Base-by-base conservation (phyloP, 1,140 invertebrate genomes). In the Lithobius niger region DNA sequence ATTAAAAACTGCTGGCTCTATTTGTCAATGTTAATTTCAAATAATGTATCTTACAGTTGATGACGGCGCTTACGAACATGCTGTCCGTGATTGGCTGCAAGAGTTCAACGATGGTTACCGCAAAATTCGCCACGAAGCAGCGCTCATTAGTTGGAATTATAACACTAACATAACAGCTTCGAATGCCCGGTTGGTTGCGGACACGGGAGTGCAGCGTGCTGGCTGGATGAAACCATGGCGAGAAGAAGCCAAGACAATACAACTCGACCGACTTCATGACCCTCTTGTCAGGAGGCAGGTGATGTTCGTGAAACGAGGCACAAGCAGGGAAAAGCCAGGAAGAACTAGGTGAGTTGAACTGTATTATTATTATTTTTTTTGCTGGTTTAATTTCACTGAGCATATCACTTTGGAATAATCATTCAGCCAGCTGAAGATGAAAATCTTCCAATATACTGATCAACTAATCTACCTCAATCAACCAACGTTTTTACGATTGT, bases 131-230 rank as follows among this genome's bases (percentile, higher is more conserved):
- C 52, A 54, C 27, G 19, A 31, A 16, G 31, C 26, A 2, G 31
- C 52, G 18, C 21, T 43, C 22, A 3, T 44, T 2, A 31, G 26
- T 43, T 54, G 52, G 52, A 42, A 54, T 6, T 54, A 54, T 25
- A 54, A 54, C 36, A 54, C 52, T 16, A 54, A 54, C 52, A 80
- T 86, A 43, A 86, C 84, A 0, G 82, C 83, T 53, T 63, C 64
- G 25, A 86, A 84, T 68, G 76, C 78, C 25, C 73, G 79, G 15
- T 72, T 76, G 2, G 6, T 54, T 13, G 26, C 36, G 2, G 36
- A 54, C 6, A n/a, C 15, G 6, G 36, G 52, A 6, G 25, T 54
- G 2, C 6, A 16, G 4, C 22, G 36, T 24, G 27, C 28, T 2
- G 10, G 13, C 4, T 54, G 27, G 26, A 42, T 54, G 19, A 21